phyloP scores from a whole-genome alignment of 2,113 vertebrate genomes.

The Alexandromys fortis region DNA sequence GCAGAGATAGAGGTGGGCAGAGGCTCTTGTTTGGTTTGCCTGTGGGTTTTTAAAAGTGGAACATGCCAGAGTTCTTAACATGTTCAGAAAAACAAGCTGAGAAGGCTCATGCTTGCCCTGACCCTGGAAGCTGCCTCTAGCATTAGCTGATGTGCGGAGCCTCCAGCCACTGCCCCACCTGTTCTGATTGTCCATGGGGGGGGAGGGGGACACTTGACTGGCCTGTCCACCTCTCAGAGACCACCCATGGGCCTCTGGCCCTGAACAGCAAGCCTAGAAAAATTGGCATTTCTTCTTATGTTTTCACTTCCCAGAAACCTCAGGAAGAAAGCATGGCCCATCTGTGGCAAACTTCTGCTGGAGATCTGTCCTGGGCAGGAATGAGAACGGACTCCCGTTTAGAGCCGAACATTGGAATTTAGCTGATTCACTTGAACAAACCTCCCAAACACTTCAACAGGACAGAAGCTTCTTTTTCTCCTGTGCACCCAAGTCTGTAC shows the following conservation, averaged over 20 bases:
- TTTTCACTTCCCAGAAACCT: neutral
- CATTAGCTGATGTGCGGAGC: neutral
- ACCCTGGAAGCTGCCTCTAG: neutral
- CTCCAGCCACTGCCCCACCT: neutral
- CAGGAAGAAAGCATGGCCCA: neutral
- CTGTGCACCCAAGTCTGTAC: neutral
- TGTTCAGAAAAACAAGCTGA: neutral
- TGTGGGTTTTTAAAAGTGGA: neutral
- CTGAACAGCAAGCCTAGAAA: neutral
- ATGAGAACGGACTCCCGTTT: accelerated
- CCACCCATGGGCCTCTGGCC: neutral
- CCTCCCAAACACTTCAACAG: neutral
- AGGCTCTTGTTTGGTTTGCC: neutral
- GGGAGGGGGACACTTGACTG: neutral
- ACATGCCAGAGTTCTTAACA: neutral
- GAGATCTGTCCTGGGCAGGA: neutral
- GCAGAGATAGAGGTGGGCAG: neutral
- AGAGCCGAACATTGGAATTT: neutral
- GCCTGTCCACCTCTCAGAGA: neutral
- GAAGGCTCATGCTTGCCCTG: neutral
- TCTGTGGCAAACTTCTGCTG: neutral
- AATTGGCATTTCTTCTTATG: neutral
- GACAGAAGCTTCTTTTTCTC: neutral
- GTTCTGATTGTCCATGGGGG: neutral
- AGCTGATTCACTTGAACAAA: neutral